Conservation (phyloP, 2,797 vertebrate genomes). For the Chaetophractus vellerosus region DNA sequence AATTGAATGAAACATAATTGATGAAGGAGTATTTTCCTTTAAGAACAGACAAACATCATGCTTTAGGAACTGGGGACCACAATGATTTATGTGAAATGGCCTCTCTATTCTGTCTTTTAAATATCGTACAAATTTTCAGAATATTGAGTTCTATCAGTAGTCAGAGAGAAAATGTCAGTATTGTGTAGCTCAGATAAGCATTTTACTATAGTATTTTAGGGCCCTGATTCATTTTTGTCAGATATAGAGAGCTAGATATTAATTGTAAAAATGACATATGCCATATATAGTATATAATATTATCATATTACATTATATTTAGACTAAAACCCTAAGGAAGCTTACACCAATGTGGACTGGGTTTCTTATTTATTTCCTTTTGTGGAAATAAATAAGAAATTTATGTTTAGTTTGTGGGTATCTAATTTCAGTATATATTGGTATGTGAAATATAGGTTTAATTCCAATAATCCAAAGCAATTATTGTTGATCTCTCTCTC, state of each 20-base stretch:
- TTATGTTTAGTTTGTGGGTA: constrained; percentile 22
- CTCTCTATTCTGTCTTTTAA: constrained; percentile 61
- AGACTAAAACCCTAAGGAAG: not conserved
- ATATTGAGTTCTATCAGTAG: not conserved
- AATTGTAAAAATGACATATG: not conserved
- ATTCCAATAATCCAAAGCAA: not conserved
- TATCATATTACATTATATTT: not conserved
- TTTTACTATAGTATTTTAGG: not conserved
- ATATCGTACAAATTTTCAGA: constrained; percentile 51
- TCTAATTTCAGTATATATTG: constrained; percentile 44
- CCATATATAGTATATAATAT: not conserved
- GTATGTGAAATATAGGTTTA: constrained; percentile 17
- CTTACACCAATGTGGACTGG: constrained; percentile 20
- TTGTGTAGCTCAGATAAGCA: not conserved
- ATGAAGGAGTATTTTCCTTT: constrained; percentile 78
- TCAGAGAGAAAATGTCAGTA: not conserved
- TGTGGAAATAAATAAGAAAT: constrained; percentile 33
- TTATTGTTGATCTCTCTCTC: not conserved
- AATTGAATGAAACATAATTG: constrained; percentile 75
- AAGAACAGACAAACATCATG: constrained; percentile 70
- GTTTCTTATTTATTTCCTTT: constrained; percentile 30
- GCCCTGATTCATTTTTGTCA: not conserved
- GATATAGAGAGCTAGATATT: constrained; percentile 47
- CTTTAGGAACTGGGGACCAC: constrained; percentile 17
- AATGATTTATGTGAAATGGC: constrained; percentile 50